phyloP scores from a whole-genome alignment of 2,888 invertebrate species.

The Orthosia incerta region DNA sequence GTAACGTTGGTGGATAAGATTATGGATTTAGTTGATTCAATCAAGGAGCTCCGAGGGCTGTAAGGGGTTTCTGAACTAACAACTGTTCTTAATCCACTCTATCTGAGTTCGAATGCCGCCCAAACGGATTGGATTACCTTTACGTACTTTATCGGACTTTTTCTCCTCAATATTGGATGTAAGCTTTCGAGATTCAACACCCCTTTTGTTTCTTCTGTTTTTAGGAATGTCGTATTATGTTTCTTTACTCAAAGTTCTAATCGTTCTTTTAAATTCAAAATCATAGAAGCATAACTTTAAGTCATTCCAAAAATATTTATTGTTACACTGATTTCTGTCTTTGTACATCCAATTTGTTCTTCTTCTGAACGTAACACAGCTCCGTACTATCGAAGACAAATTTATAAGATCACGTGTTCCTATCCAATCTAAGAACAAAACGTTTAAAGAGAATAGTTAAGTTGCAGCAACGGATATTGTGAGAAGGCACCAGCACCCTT shows the following conservation, averaged over 20 bases:
- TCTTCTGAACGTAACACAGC: neutral
- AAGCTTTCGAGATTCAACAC: conserved; percentile 60
- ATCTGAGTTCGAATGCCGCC: conserved; percentile 68
- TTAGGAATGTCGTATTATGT: conserved; percentile 16
- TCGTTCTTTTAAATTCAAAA: neutral
- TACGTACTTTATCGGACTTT: conserved; percentile 67
- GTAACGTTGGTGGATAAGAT: conserved; percentile 67
- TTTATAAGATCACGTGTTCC: conserved; percentile 68
- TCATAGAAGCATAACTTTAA: neutral
- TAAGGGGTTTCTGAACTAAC: conserved; percentile 71
- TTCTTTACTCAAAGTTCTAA: neutral
- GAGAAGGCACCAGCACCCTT: conserved; percentile 69
- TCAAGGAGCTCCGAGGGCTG: conserved; percentile 63
- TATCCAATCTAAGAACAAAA: conserved; percentile 66
- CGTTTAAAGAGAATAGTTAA: conserved; percentile 70
- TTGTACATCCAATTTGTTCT: neutral
- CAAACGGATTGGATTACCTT: conserved; percentile 73
- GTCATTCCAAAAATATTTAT: too few species aligned
- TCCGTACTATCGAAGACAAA: conserved; percentile 50
- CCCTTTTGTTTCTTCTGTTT: conserved; percentile 50
- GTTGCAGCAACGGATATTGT: conserved; percentile 74
- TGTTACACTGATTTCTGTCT: too few species aligned
- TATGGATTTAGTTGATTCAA: conserved; percentile 74
- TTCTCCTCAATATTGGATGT: conserved; percentile 68
- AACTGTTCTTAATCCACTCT: conserved; percentile 71